These are phyloP conservation scores for Salvelinus alpinus DNA, from an alignment of 2,113 vertebrate species.

Conservation along the genomic window DNA sequence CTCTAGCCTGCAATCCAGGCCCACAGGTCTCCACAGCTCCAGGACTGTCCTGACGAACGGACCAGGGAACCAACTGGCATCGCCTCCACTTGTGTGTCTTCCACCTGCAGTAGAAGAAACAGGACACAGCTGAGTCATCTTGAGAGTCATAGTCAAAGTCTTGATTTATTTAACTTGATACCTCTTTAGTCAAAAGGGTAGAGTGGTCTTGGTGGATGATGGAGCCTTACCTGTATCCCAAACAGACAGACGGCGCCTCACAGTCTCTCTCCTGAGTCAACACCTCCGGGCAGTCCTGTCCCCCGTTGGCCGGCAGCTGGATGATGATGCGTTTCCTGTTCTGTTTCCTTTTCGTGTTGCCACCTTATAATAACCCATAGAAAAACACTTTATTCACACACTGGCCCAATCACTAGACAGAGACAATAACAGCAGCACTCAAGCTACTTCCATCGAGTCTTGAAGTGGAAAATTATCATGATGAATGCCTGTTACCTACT, in stretches of 20 bases:
- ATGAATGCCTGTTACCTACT: neutral
- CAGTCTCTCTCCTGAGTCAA: constrained; percentile 90
- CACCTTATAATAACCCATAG: constrained; percentile 62
- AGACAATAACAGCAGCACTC: too few species aligned
- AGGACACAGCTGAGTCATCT: neutral
- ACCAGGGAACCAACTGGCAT: constrained; percentile 93
- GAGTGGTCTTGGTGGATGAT: neutral
- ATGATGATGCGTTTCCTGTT: constrained; percentile 85
- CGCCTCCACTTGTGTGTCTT: constrained; percentile 97
- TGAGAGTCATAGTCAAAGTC: too few species aligned
- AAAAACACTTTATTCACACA: neutral
- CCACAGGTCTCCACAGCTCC: constrained; percentile 92
- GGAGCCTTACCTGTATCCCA: constrained; percentile 84
- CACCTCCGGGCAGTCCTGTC: constrained; percentile 88
- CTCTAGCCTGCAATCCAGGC: constrained; percentile 90
- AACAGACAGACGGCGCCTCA: constrained; percentile 78
- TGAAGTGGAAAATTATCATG: neutral
- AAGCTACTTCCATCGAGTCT: neutral
- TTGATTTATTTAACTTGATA: too few species aligned
- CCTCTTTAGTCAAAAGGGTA: neutral
- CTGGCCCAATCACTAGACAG: neutral
- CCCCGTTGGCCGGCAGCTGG: constrained; percentile 88
- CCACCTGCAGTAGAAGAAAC: constrained; percentile 77
- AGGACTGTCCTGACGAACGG: constrained; percentile 85
- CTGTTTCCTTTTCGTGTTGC: constrained; percentile 78